Conservation (phyloP, 2,888 invertebrate genomes). For the Serrognathus titanus region DNA sequence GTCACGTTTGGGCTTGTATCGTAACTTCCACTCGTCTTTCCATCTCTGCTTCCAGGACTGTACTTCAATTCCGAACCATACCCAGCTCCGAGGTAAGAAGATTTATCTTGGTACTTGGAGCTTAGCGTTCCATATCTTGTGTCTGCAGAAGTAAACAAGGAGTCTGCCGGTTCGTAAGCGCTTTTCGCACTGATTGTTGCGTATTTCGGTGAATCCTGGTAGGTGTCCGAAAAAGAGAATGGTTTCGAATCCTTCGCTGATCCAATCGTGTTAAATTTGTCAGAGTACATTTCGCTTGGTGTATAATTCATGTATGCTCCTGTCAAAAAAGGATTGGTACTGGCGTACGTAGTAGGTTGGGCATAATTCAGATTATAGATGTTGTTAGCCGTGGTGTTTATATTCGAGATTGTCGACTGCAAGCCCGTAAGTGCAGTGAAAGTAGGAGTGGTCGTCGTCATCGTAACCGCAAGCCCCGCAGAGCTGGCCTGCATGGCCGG, state of each 20-base stretch:
- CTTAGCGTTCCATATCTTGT: slow-evolving; percentile 36
- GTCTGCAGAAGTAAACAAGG: slow-evolving; percentile 27
- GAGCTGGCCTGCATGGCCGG: slow-evolving; percentile 55
- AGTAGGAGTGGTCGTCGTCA: slow-evolving; percentile 50
- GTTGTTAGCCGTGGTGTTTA: slow-evolving; percentile 38
- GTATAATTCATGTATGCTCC: slow-evolving; percentile 48
- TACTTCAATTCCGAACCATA: slow-evolving; percentile 38
- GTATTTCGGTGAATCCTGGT: slow-evolving; percentile 31
- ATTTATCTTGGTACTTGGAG: slow-evolving; percentile 36
- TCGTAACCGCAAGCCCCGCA: slow-evolving; percentile 61
- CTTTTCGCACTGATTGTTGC: slow-evolving; percentile 33
- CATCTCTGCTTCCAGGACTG: slow-evolving; percentile 32
- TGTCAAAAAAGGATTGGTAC: slow-evolving; percentile 61
- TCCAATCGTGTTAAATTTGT: slow-evolving; percentile 46
- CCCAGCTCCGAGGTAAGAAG: slow-evolving; percentile 37
- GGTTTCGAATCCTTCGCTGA: slow-evolving; percentile 40
- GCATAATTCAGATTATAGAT: slow-evolving; percentile 34
- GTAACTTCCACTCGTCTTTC: slow-evolving; percentile 29
- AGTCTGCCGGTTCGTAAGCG: slow-evolving; percentile 31
- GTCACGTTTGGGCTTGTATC: slow-evolving; percentile 38
- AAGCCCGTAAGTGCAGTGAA: slow-evolving; percentile 42
- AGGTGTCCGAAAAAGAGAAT: slow-evolving; percentile 34
- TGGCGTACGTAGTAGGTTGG: slow-evolving; percentile 47
- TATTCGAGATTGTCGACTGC: slow-evolving; percentile 43
- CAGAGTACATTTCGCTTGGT: slow-evolving; percentile 34